phyloP scores from a whole-genome alignment of 2,113 vertebrate species.

The Nannobrachium achirus region DNA sequence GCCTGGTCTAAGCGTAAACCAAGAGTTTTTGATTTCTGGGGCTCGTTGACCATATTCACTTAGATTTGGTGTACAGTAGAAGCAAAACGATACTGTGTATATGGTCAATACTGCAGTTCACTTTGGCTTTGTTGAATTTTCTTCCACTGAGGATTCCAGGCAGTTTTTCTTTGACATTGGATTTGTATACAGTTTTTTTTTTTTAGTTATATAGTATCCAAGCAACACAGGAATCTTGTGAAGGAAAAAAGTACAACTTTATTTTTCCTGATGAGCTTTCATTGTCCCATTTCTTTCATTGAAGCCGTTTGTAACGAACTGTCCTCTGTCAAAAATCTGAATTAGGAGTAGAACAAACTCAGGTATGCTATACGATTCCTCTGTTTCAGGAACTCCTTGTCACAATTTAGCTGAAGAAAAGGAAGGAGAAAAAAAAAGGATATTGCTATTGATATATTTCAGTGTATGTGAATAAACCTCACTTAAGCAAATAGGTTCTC shows the following conservation, averaged over 20 bases:
- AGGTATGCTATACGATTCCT: conserved; percentile 80
- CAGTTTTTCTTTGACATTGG: conserved; percentile 6
- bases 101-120: not conserved
- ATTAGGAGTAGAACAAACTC: conserved; percentile 65
- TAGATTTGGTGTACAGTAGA: not conserved
- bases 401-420: conserved; percentile 75
- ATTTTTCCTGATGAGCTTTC: not conserved
- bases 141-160: conserved; percentile 17
- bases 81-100: not conserved
- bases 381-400: conserved; percentile 79
- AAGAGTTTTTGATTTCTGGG: not conserved
- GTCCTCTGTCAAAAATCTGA: not conserved
- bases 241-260: conserved; percentile 38
- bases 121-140: conserved; percentile 13
- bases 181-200: conserved; percentile 18
- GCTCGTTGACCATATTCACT: not conserved
- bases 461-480: not conserved
- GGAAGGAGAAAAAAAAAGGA: not conserved
- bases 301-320: not conserved
- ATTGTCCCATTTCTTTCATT: conserved; percentile 5
- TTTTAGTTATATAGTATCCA: conserved; percentile 24
- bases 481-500: too few relatives aligned
- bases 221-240: conserved; percentile 37
- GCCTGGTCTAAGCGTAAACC: not conserved
- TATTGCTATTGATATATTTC: not conserved